These are phyloP conservation scores for Venturia canescens DNA, from an alignment of 1,140 invertebrate species.

Conservation along the genomic window DNA sequence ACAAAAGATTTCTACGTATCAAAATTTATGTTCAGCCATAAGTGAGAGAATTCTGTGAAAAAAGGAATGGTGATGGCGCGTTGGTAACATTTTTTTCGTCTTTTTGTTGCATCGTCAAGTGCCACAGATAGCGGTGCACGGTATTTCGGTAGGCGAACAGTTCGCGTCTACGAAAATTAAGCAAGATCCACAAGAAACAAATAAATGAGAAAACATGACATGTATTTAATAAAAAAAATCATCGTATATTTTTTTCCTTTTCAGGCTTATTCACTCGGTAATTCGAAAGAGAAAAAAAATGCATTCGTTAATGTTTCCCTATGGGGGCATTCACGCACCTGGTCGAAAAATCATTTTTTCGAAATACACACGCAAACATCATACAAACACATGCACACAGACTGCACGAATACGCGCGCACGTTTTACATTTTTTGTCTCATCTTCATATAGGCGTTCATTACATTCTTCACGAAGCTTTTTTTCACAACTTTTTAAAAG, in stretches of 20 bases:
- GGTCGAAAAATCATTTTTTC: slow-evolving; percentile 6
- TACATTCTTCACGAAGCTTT: slow-evolving; percentile 39
- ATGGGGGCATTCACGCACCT: not conserved
- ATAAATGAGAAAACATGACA: too few relatives aligned
- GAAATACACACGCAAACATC: not conserved
- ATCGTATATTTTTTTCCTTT: not conserved
- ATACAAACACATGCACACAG: slow-evolving; percentile 4
- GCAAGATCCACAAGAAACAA: too few relatives aligned
- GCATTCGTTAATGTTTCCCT: slow-evolving; percentile 10
- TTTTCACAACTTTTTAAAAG: slow-evolving; percentile 51
- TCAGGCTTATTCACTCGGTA: slow-evolving; percentile 9
- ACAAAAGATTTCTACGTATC: too few relatives aligned
- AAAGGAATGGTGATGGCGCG: too few relatives aligned
- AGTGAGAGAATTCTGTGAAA: too few relatives aligned
- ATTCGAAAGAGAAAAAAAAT: slow-evolving; percentile 14
- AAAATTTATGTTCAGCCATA: too few relatives aligned
- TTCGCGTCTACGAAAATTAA: too few relatives aligned
- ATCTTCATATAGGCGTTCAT: slow-evolving; percentile 22
- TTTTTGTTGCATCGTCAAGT: too few relatives aligned
- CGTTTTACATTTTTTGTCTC: slow-evolving; percentile 35
- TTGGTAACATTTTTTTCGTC: too few relatives aligned
- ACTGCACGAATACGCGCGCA: slow-evolving; percentile 19
- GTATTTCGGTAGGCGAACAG: too few relatives aligned
- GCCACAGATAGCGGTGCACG: too few relatives aligned
- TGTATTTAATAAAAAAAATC: too few relatives aligned